Base-by-base conservation (phyloP, 2,797 vertebrate genomes). In the Gorsachius magnificus region DNA sequence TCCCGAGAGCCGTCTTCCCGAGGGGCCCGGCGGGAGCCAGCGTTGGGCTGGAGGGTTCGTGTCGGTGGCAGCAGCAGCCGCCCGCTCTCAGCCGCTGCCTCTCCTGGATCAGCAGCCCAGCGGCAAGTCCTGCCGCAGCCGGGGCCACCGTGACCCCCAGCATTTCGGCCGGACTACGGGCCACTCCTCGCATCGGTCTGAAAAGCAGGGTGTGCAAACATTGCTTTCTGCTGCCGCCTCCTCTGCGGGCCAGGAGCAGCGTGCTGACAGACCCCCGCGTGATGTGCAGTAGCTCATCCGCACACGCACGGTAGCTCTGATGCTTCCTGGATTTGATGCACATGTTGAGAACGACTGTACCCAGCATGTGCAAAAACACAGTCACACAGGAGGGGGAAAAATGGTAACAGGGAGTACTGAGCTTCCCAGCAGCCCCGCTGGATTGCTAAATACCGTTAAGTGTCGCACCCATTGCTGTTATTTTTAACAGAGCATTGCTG, bases 311-410 rank as follows among this genome's bases (percentile, higher is more conserved):
- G 96, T 71, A 97, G 95, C 88, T 20, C 31, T 1, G 54, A 15
- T 10, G 11, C 72, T 93, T 45, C 93, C 91, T 91, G 95, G 72
- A 86, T 96, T 33, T 11, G 76, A 38, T 61, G 95, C 95, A 96
- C 94, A 86, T 95, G 93, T 93, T 50, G 85, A 33, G 95, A 83
- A 75, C 3, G 82, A 56, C 76, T 81, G 94, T 88, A 63, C 93
- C 93, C 91, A 71, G 91, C 94, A 75, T 86, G 95, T 93, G 89
- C 84, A 77, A 10, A 63, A 57, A 33, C 24, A 53, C 71, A 66
- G 82, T 15, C 90, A 8, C 72, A 6, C 35, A 4, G 92, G 53
- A 89, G 87, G 81, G 90, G 89, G 13, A 68, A 76, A 66, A 41
- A 53, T 0, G 15, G 71, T 11, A 85, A n/a, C 18, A 3, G 26